Evolutionary conservation across 2,888 invertebrate genomes (phyloP).

Genomic region (Rhagium mordax): DNA sequence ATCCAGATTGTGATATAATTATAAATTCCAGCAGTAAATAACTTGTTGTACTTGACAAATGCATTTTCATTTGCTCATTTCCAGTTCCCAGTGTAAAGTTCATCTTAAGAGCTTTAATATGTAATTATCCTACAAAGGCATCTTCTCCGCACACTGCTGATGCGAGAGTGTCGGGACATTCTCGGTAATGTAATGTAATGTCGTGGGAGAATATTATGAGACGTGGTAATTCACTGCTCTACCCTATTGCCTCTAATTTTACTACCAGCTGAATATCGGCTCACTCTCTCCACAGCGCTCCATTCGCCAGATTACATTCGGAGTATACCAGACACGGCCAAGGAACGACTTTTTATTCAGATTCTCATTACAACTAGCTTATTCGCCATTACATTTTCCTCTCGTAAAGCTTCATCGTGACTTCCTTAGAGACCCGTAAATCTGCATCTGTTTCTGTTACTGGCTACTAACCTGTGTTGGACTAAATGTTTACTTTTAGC

Average conservation of each 20-base stretch:
- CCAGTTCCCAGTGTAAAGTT: background rate
- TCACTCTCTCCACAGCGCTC: background rate
- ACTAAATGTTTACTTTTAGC: background rate
- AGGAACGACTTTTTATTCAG: background rate
- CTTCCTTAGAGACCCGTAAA: background rate
- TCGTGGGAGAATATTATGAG: conserved; percentile 12
- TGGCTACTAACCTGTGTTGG: background rate
- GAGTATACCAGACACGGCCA: background rate
- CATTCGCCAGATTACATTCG: background rate
- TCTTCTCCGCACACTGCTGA: background rate
- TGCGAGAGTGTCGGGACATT: background rate
- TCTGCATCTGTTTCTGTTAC: background rate
- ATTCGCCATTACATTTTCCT: conserved; percentile 3
- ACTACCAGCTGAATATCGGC: conserved; percentile 1
- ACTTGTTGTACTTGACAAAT: background rate
- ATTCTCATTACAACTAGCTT: conserved; percentile 5
- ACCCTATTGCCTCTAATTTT: conserved; percentile 19
- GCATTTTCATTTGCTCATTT: background rate
- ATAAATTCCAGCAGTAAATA: too few species aligned
- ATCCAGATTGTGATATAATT: too few species aligned
- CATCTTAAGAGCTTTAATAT: background rate
- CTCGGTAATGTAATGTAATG: background rate
- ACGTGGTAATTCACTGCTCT: conserved; percentile 2
- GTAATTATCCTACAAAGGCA: background rate
- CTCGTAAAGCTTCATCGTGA: background rate